Conservation (phyloP, 1,140 invertebrate species). For the Hetaerina americana region DNA sequence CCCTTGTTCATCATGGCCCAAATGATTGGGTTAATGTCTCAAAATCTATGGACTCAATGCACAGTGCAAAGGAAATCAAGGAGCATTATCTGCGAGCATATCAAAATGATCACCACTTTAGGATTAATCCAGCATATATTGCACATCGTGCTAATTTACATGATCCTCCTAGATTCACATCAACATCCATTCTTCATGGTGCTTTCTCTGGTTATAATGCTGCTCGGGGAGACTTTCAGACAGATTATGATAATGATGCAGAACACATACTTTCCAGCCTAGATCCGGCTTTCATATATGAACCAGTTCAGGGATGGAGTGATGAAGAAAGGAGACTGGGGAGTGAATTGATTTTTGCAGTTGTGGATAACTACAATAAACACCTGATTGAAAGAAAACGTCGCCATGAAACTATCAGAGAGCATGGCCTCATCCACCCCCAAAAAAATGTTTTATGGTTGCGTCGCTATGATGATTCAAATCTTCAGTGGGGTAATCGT, state of each 20-base stretch:
- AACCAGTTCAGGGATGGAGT: conserved; percentile 36
- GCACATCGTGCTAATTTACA: conserved; percentile 44
- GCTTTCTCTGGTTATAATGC: conserved; percentile 50
- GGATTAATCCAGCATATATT: conserved; percentile 30
- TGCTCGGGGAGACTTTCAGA: conserved; percentile 72
- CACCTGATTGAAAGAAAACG: conserved; percentile 55
- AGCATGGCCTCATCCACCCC: conserved; percentile 66
- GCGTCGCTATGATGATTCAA: conserved; percentile 42
- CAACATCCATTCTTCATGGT: not conserved
- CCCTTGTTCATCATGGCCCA: conserved; percentile 53
- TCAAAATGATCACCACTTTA: conserved; percentile 45
- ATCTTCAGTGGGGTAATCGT: conserved; percentile 33
- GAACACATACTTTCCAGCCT: conserved; percentile 57
- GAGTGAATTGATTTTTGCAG: conserved; percentile 47
- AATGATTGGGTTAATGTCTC: conserved; percentile 73
- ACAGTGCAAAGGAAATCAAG: conserved; percentile 53
- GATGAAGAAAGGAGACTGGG: conserved; percentile 27
- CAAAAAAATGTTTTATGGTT: conserved; percentile 46
- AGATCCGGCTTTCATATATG: conserved; percentile 33
- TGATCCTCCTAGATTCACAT: not conserved
- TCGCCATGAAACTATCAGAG: conserved; percentile 54
- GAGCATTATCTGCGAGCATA: conserved; percentile 68
- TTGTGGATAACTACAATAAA: conserved; percentile 55
- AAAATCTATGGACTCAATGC: conserved; percentile 26
- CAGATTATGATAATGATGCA: conserved; percentile 69